Base-by-base conservation (phyloP, 2,113 vertebrate species). In the Phainopepla nitens region DNA sequence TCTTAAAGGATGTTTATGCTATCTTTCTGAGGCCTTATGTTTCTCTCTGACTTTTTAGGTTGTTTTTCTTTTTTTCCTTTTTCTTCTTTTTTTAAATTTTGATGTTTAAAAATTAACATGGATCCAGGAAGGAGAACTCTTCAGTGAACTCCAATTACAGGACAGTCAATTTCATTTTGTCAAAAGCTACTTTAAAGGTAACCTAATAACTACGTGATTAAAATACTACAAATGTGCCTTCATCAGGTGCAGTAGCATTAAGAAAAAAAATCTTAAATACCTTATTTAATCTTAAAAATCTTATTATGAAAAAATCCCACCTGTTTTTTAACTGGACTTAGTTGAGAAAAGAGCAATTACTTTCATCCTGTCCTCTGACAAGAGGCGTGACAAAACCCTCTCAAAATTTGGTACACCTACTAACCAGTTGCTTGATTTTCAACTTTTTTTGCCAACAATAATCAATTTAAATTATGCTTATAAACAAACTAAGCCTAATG, bases 71-170 rank as follows among this genome's bases (percentile, higher is more conserved):
- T n/a, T n/a, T n/a, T n/a, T 12, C 49, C 23, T 41, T 3, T 27
- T 62, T 18, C 7, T 57, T 41, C 5, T 53, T 66, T 33, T 64
- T 62, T 39, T 7, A 29, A 17, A 76, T 87, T 91, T 71, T 79
- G 10, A 65, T 41, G 5, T 76, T 50, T 58, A 51, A 90, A 90
- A 89, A 79, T 45, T 56, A 77, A 85, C 31, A 94, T 92, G 94
- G 82, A 96, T 92, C 93, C 93, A 95, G 93, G 75, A 91, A 81
- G 75, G 36, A 82, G 36, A 92, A 82, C 35, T 92, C 90, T 96
- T 95, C 93, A 95, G 94, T 73, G 84, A 96, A 97, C 84, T 94
- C 94, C 71, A 88, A 3, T 95, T 97, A 91, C 89, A 95, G 45
- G 77, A 58, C 27, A 95, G 94, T 90, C 81, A 76, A 77, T 94